Evolutionary conservation across 2,113 vertebrate genomes (phyloP), one percentile per base, ranked within the genome.

Genomic region (Cynopterus brachyotis): DNA sequence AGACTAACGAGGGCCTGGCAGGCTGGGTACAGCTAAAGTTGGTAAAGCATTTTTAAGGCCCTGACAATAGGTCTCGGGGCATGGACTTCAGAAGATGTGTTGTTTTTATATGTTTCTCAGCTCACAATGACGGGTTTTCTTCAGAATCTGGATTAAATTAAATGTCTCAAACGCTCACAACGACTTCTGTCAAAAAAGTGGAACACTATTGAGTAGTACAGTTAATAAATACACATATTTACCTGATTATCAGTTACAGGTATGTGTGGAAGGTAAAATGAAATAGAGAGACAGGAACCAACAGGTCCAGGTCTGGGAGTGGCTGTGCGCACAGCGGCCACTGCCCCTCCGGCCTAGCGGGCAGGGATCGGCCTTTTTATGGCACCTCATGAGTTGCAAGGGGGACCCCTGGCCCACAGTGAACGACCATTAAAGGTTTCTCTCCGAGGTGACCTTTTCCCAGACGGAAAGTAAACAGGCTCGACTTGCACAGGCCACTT

Each of bases 11-110:
- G 78, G 82, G 82, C 42, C 59, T 69, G 7, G 60, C 85, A 55
- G 47, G 15, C 47, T 80, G 1, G 24, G 13, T 50, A 35, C 73
- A 86, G 55, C 72, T 88, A 92, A 69, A 86, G 32, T 57, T 6
- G 26, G 28, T 5, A 72, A 94, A 76, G 13, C 57, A 50, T 26
- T 81, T 91, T 60, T 81, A 81, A 91, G 92, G 92, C 42, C 42
- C 37, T 89, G 67, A 60, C 91, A 84, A 70, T 4, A 73, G 55
- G 26, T 89, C 40, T 78, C 42, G n/a, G 10, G 9, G 20, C 37
- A 35, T 13, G 20, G 37, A 37, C 3, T 72, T 89, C 53, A 75
- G 19, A 87, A 13, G 11, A 57, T 50, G 47, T 45, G 24, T 40
- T 55, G 78, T 32, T 91, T 83, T 88, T 62, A 55, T 40, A 60